Base-by-base conservation (phyloP, 1,140 invertebrate genomes). In the Sycophaga agraensis region DNA sequence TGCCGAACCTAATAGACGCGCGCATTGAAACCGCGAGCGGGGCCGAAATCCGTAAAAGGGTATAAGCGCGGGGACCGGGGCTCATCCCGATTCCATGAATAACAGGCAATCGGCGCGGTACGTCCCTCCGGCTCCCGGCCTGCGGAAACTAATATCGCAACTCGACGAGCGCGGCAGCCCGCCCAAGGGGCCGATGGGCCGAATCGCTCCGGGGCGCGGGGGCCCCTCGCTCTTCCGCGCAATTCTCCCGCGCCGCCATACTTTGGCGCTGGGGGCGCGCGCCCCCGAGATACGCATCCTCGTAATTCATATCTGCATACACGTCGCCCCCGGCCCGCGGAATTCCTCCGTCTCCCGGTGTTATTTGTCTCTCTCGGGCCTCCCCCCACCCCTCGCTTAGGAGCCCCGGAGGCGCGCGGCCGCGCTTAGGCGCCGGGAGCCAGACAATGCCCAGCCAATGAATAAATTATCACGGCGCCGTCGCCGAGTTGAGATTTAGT, bases 111-210 rank as follows among this genome's bases (percentile, higher is more conserved):
- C 14, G 45, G 54, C 51, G 37, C 21, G 14, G 37, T 45, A 39
- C n/a, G n/a, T 50, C 66, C 63, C 64, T 42, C 57, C 50, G 40
- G 40, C 54, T n/a, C n/a, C n/a, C n/a, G n/a, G n/a, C n/a, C n/a
- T n/a, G 61, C 56, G 63, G 68, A 69, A 69, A 56, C 67, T 55
- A 59, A 66, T 66, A 71, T 70, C 67, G 66, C 63, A 65, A 70
- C 66, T 67, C 65, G 62, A 50, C 37, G 49, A 39, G 58, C 40
- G 45, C 48, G 64, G 61, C 64, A 63, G 63, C 66, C 62, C 60
- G 51, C 59, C 58, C 69, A 66, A 59, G 59, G 65, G 45, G 59
- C n/a, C n/a, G n/a, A n/a, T n/a, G n/a, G n/a, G n/a, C 5, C 39
- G 48, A 63, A 68, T 63, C 66, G 66, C 64, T 64, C 45, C 63